Conservation (phyloP, 1,140 invertebrate species). For the Danaus melanippus region DNA sequence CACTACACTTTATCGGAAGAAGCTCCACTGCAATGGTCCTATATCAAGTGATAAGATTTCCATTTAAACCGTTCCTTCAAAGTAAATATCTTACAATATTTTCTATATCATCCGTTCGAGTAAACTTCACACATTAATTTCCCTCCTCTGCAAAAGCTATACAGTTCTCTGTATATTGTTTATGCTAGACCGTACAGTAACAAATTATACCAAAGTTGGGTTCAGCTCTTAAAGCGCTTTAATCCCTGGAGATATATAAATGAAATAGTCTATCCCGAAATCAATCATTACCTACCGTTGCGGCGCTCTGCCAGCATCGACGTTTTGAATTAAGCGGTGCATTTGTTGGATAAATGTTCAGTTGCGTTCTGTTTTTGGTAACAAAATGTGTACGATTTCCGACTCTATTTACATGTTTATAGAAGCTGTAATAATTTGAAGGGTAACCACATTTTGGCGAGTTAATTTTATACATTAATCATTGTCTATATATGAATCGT, state of each 20-base stretch:
- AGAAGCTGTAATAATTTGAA: neutral
- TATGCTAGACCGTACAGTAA: no score
- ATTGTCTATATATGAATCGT: constrained; percentile 15
- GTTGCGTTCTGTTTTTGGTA: constrained; percentile 14
- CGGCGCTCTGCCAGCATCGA: constrained; percentile 12
- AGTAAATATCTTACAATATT: no score
- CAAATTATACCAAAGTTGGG: no score
- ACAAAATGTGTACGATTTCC: constrained; percentile 7
- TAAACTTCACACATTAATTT: no score
- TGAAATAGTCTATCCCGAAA: constrained; percentile 16
- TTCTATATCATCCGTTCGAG: no score
- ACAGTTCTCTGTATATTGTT: no score
- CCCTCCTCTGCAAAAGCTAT: no score
- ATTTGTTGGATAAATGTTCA: constrained; percentile 40
- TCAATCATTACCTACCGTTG: constrained; percentile 21
- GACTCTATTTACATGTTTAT: constrained; percentile 3
- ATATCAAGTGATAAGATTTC: neutral
- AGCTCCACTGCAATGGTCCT: neutral
- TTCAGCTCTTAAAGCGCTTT: no score
- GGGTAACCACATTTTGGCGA: neutral
- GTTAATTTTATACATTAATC: constrained; percentile 18
- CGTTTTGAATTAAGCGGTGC: constrained; percentile 39
- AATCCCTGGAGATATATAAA: constrained; percentile 15
- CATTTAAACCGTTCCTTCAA: no score
- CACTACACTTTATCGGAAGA: neutral